phyloP scores from a whole-genome alignment of 1,140 invertebrate species.

The Drosophila pectinifera region DNA sequence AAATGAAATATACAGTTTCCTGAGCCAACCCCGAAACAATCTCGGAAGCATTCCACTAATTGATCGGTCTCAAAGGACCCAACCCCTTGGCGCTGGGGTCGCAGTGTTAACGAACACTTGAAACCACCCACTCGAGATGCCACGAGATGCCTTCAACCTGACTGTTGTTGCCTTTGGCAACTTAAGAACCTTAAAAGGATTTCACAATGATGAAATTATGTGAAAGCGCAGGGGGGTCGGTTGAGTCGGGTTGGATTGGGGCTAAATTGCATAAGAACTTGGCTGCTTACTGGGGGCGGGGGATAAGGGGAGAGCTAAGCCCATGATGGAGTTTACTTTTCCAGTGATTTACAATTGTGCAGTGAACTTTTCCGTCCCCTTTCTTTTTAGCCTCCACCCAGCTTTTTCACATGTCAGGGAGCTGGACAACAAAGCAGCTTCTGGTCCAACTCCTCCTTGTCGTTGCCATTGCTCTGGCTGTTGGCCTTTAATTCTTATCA shows the following conservation, averaged over 20 bases:
- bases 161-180: conserved; percentile 26
- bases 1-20: too few relatives aligned
- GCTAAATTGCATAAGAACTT: conserved; percentile 42
- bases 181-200: conserved; percentile 54
- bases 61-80: conserved; percentile 2
- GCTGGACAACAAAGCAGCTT: conserved; percentile 42
- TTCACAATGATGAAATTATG: conserved; percentile 51
- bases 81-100: background rate
- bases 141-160: conserved; percentile 12
- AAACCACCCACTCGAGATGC: conserved; percentile 4
- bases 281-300: conserved; percentile 2
- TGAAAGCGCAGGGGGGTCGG: conserved; percentile 2
- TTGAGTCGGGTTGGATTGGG: background rate
- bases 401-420: conserved; percentile 51
- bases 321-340: conserved; percentile 61
- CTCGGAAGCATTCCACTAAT: conserved; percentile 1
- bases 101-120: conserved; percentile 1
- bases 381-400: conserved; percentile 9
- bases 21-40: background rate
- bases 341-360: conserved; percentile 64
- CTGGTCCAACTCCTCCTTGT: conserved; percentile 29
- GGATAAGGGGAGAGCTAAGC: conserved; percentile 37
- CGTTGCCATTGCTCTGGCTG: conserved; percentile 38
- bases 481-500: conserved; percentile 68
- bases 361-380: conserved; percentile 26